These are phyloP conservation scores for Malurus melanocephalus DNA, from an alignment of 2,113 vertebrate genomes.

Conservation along the genomic window DNA sequence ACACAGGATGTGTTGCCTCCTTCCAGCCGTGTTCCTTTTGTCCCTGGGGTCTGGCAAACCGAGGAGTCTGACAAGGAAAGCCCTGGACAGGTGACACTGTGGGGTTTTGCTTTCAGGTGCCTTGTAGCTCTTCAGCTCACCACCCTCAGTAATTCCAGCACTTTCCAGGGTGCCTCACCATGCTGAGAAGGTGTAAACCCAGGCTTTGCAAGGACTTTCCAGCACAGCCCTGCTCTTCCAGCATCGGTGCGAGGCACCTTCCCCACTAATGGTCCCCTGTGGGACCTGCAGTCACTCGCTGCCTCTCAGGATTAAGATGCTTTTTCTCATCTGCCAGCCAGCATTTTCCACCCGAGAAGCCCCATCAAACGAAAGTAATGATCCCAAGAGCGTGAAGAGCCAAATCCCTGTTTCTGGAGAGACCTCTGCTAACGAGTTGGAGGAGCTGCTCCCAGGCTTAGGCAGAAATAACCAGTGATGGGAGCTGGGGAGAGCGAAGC, in stretches of 20 bases:
- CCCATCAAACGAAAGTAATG: neutral
- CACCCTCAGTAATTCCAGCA: neutral
- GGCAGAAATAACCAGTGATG: neutral
- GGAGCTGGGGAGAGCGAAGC: neutral
- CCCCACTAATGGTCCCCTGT: neutral
- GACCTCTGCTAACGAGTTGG: slow-evolving; percentile 2
- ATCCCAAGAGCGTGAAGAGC: neutral
- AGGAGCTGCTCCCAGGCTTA: neutral
- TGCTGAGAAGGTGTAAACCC: neutral
- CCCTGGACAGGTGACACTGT: fast-evolving
- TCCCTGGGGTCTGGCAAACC: fast-evolving
- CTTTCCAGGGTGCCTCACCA: neutral
- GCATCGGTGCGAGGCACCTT: neutral
- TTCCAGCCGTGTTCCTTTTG: neutral
- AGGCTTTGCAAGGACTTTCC: neutral
- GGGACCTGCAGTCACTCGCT: neutral
- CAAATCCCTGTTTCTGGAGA: neutral
- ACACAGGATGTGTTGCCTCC: neutral
- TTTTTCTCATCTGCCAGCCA: neutral
- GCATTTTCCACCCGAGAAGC: neutral
- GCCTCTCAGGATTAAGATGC: slow-evolving; percentile 15
- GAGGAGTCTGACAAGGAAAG: fast-evolving
- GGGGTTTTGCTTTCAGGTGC: neutral
- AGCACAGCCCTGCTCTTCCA: neutral
- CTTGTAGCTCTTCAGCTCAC: neutral